These are phyloP conservation scores for Emydura subglobosa DNA, from an alignment of 2,113 vertebrate species.

Conservation along the genomic window DNA sequence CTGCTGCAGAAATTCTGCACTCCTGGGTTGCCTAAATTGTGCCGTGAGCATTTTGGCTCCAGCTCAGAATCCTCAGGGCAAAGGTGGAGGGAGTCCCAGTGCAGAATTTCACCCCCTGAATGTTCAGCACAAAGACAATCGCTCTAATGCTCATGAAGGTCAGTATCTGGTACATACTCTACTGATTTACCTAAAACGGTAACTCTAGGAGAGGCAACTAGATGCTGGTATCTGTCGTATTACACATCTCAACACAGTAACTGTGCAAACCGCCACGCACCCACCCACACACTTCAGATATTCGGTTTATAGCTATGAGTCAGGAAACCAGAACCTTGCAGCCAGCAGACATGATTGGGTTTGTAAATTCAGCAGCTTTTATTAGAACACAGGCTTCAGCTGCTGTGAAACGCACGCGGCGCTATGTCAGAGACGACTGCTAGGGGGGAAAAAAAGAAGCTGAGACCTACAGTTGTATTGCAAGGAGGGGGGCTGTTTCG, in stretches of 20 bases:
- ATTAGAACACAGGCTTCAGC: neutral
- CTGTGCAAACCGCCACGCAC: neutral
- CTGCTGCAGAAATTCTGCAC: neutral
- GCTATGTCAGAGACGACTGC: neutral
- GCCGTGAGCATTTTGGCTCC: neutral
- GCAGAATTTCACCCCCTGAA: neutral
- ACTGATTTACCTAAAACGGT: neutral
- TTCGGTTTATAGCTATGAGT: neutral
- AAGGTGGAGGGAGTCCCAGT: neutral
- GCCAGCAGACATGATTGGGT: neutral
- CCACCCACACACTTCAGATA: neutral
- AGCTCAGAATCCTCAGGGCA: neutral
- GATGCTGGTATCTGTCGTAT: neutral
- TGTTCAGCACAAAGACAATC: accelerated
- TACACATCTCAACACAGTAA: neutral
- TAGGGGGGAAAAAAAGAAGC: neutral
- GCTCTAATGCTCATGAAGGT: accelerated
- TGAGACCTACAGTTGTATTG: neutral
- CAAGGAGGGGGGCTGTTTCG: accelerated
- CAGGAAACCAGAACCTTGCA: constrained; percentile 47
- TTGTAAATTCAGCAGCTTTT: constrained; percentile 38
- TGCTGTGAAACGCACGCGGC: neutral
- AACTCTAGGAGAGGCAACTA: neutral
- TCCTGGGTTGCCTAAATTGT: neutral
- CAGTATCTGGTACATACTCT: neutral